Conservation (phyloP, 2,113 vertebrate genomes). For the Hippocampus mohnikei region DNA sequence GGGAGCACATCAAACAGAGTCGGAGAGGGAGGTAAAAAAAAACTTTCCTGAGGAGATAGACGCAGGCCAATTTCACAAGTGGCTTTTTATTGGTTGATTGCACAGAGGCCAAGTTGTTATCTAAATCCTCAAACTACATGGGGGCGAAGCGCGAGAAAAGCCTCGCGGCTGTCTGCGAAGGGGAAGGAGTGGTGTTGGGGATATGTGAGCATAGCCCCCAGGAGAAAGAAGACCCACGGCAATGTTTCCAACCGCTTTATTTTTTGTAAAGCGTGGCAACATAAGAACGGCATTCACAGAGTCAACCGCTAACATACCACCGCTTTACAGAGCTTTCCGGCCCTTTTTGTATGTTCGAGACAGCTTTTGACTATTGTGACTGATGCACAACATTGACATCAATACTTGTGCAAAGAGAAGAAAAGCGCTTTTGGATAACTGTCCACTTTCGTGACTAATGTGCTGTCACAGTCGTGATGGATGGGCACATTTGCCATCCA, state of each 20-base stretch:
- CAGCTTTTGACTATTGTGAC: background rate
- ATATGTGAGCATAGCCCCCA: background rate
- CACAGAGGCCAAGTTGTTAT: slow-evolving; percentile 67
- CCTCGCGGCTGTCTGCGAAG: background rate
- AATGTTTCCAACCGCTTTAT: background rate
- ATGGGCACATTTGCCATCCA: background rate
- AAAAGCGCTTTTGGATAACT: background rate
- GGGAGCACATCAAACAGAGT: slow-evolving; percentile 60
- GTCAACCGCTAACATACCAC: background rate
- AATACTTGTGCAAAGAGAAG: too few relatives aligned
- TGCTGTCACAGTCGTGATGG: too few relatives aligned
- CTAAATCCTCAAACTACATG: slow-evolving; percentile 67
- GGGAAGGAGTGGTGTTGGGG: background rate
- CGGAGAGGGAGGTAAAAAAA: slow-evolving; percentile 26
- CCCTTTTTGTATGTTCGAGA: background rate
- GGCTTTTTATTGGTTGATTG: slow-evolving; percentile 70
- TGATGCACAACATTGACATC: background rate
- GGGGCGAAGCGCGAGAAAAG: slow-evolving; percentile 53
- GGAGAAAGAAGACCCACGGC: slow-evolving; percentile 1
- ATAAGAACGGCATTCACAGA: background rate
- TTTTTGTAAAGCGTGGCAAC: background rate
- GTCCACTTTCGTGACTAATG: background rate
- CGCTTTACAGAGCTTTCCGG: background rate
- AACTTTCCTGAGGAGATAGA: slow-evolving; percentile 56
- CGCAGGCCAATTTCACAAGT: slow-evolving; percentile 62